A percentile compares a stretch with the other conserved stretches of the same genome.
Evolutionary conservation across 2,888 invertebrate species (phyloP).

Genomic region (Andrena camellia): DNA sequence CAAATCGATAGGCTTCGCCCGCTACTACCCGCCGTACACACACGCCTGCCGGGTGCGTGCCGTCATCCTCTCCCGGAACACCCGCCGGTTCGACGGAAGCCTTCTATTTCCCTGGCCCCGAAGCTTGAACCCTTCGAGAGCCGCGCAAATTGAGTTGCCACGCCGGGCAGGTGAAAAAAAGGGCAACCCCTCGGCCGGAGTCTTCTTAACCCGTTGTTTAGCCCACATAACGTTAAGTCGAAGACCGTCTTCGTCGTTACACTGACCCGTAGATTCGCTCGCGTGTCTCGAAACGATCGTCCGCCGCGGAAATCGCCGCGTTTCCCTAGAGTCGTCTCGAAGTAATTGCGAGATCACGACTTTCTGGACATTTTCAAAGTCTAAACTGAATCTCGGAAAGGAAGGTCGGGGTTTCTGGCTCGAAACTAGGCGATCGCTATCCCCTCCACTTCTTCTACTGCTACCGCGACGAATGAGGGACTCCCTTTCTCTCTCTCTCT

Average conservation of each 20-base stretch:
- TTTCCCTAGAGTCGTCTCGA: background rate
- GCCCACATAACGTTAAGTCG: background rate
- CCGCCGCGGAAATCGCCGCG: background rate
- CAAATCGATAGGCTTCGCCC: constrained; percentile 79
- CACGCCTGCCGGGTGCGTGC: constrained; percentile 26
- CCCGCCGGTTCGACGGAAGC: constrained; percentile 47
- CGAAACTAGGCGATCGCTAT: too few relatives aligned
- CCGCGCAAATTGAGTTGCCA: constrained; percentile 26
- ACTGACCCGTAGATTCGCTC: background rate
- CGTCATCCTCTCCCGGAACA: constrained; percentile 52
- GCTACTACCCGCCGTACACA: constrained; percentile 34
- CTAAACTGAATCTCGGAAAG: too few relatives aligned
- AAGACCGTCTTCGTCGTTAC: background rate
- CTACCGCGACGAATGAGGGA: too few relatives aligned
- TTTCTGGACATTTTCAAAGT: too few relatives aligned
- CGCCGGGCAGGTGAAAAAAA: background rate
- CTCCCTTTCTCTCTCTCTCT: too few relatives aligned
- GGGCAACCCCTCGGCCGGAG: background rate
- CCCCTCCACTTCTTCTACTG: too few relatives aligned
- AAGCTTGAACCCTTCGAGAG: constrained; percentile 20
- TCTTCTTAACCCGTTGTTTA: constrained; percentile 19
- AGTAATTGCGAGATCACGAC: background rate
- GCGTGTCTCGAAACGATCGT: background rate
- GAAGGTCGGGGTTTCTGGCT: too few relatives aligned
- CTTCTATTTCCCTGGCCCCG: constrained; percentile 36